These are phyloP conservation scores for Watsonalla cultraria DNA, from an alignment of 2,888 invertebrate species.

Conservation along the genomic window DNA sequence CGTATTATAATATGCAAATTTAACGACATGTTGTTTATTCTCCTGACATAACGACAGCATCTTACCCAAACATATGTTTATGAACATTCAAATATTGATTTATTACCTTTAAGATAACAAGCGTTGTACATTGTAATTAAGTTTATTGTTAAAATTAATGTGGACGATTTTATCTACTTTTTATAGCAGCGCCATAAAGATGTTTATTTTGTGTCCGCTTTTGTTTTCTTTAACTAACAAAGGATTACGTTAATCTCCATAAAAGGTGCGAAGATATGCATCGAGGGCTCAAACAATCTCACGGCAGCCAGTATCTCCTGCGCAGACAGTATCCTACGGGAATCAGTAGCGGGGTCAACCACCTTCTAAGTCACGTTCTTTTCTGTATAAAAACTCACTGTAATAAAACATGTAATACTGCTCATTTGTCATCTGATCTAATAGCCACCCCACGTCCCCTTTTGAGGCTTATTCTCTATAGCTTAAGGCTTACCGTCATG, in stretches of 20 bases:
- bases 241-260: constrained; percentile 36
- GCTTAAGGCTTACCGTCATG: constrained; percentile 66
- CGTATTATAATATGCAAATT: constrained; percentile 61
- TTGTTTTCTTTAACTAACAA: constrained; percentile 23
- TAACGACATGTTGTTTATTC: constrained; percentile 56
- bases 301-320: constrained; percentile 38
- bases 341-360: constrained; percentile 59
- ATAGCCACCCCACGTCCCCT: constrained; percentile 43
- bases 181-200: constrained; percentile 9
- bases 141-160: constrained; percentile 13
- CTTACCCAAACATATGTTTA: constrained; percentile 31
- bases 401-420: constrained; percentile 64
- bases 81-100: constrained; percentile 20
- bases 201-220: constrained; percentile 18
- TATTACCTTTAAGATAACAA: constrained; percentile 1
- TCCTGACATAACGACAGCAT: constrained; percentile 37
- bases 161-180: constrained; percentile 16
- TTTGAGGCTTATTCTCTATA: constrained; percentile 53
- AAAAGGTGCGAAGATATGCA: constrained; percentile 50
- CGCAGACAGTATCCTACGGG: constrained; percentile 39
- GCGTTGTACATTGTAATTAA: background rate
- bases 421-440: constrained; percentile 67
- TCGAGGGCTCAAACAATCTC: constrained; percentile 49
- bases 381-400: constrained; percentile 49
- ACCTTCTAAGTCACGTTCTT: constrained; percentile 60